Base-by-base conservation (phyloP, 1,140 invertebrate genomes). In the Pogonomyrmex californicus region DNA sequence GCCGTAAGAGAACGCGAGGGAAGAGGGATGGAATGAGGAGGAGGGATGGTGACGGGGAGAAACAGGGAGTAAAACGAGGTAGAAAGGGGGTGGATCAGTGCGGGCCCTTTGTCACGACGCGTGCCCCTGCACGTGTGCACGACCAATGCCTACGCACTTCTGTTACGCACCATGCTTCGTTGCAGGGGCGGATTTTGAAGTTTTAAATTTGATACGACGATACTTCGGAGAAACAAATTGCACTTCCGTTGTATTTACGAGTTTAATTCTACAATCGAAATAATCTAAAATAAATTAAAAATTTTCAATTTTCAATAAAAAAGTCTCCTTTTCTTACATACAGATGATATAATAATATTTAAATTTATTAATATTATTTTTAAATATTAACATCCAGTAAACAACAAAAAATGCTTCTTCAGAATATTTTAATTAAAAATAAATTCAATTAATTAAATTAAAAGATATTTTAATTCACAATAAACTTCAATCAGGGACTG, bases 121-220 rank as follows among this genome's bases (percentile, higher is more conserved):
- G 93, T 94, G 93, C 92, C 92, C 93, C 73, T 93, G 93, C 93
- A 93, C 93, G 93, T 93, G 93, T 93, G 92, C 93, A 88, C 88
- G 92, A 88, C 92, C 92, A 92, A 93, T 93, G 91, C 91, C 92
- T 92, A 91, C 91, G 87, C 90, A 92, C 82, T 92, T 91, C 86
- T 90, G 85, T 92, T 91, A 86, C 88, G 76, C 87, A 88, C 87
- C 71, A 51, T 71, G 66, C 68, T 83, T 56, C 38, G 62, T 49
- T 56, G 81, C 75, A 90, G 76, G 81, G 63, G 70, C 77, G 70
- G 77, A 79, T 79, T 87, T 83, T 47, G 41, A 87, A 85, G 47
- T 41, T 44, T 23, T 62, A 78, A 83, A 89, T 89, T 44, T 83
- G 63, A 58, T 47, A 17, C 41, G 6, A n/a, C 17, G 6, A 2